A percentile compares a stretch with the other conserved stretches of the same genome.
Evolutionary conservation across 2,888 invertebrate species (phyloP).

Genomic region (Ochlodes sylvanus): DNA sequence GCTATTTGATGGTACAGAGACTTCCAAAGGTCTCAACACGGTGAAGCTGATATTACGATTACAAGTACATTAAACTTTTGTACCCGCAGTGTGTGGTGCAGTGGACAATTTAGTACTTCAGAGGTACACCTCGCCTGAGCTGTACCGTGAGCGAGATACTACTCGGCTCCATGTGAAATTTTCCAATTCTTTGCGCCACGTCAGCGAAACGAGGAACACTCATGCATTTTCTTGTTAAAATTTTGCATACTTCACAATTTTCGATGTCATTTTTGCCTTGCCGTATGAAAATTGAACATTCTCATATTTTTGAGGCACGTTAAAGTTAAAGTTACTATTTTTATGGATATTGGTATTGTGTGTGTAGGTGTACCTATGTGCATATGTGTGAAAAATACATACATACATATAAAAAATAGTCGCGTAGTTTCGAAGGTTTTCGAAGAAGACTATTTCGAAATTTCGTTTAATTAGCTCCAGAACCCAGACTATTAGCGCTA

Average conservation of each 20-base stretch:
- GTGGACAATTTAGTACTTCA: slow-evolving; percentile 19
- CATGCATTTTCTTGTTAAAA: slow-evolving; percentile 2
- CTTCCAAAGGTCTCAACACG: background rate
- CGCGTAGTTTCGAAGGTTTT: too few species aligned
- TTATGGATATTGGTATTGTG: too few species aligned
- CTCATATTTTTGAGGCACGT: background rate
- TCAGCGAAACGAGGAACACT: slow-evolving; percentile 17
- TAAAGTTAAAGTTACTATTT: too few species aligned
- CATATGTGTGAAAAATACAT: too few species aligned
- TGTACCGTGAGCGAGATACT: background rate
- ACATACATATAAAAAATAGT: too few species aligned
- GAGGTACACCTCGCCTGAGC: background rate
- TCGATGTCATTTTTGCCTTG: background rate
- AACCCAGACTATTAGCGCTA: too few species aligned
- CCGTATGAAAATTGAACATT: background rate
- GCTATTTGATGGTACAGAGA: too few species aligned
- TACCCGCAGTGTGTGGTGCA: slow-evolving; percentile 2
- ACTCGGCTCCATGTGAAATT: slow-evolving; percentile 7
- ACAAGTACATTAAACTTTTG: slow-evolving; percentile 1
- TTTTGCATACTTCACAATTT: slow-evolving; percentile 10
- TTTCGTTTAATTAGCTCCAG: too few species aligned
- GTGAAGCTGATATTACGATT: slow-evolving; percentile 1
- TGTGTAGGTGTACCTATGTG: too few species aligned
- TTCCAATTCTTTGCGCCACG: slow-evolving; percentile 21
- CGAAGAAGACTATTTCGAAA: too few species aligned